These are phyloP conservation scores for Aphaenogaster rudis DNA, from an alignment of 1,140 invertebrate genomes.

Conservation along the genomic window DNA sequence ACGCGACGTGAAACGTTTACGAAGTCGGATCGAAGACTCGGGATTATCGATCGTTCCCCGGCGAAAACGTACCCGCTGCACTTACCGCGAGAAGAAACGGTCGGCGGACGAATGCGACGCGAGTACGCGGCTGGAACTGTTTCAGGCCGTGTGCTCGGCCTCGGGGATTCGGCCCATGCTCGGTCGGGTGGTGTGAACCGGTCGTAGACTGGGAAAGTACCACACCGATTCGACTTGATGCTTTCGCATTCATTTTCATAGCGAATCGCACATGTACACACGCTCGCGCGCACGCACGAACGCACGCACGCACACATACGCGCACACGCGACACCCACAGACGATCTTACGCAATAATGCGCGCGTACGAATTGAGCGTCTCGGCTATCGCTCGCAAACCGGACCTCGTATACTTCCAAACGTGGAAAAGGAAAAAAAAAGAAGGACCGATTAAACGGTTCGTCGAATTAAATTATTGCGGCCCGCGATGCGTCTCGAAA, in stretches of 20 bases:
- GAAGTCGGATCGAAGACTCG: background rate
- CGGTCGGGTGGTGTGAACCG: constrained; percentile 69
- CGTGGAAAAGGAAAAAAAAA: too few species aligned
- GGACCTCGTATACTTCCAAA: too few species aligned
- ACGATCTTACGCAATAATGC: too few species aligned
- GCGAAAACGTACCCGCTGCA: background rate
- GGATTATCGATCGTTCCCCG: background rate
- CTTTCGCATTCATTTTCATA: constrained; percentile 47
- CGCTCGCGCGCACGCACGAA: background rate
- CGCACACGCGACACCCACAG: too few species aligned
- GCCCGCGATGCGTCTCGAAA: too few species aligned
- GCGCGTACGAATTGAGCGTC: too few species aligned
- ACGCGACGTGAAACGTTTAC: background rate
- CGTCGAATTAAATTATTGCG: too few species aligned
- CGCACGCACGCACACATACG: background rate
- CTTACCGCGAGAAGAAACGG: constrained; percentile 25
- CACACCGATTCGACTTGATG: constrained; percentile 29
- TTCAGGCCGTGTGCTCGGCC: background rate
- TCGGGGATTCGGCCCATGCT: constrained; percentile 26
- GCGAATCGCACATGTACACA: background rate
- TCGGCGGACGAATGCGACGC: constrained; percentile 13
- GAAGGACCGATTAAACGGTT: too few species aligned
- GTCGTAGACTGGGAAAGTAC: constrained; percentile 78
- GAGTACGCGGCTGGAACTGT: background rate
- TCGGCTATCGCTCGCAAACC: too few species aligned